phyloP scores from a whole-genome alignment of 2,113 vertebrate species.

The Sardina pilchardus region DNA sequence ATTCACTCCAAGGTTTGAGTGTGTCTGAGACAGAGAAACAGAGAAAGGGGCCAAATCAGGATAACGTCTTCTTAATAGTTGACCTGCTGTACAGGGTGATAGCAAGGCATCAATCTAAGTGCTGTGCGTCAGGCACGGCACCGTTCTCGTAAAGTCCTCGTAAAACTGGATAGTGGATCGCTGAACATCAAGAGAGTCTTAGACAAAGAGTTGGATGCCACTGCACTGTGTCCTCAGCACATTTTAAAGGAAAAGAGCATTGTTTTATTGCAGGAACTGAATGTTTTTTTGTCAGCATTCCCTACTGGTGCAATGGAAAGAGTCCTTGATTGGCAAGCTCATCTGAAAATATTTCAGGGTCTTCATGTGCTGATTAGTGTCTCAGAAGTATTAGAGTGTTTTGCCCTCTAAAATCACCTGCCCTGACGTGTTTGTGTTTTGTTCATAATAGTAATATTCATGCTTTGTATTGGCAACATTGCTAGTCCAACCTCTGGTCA shows the following conservation, averaged over 20 bases:
- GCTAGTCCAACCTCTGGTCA: background rate
- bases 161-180: background rate
- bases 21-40: background rate
- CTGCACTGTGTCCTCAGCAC: background rate
- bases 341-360: background rate
- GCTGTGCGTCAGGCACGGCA: background rate
- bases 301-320: background rate
- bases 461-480: background rate
- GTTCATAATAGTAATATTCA: background rate
- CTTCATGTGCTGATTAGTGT: background rate
- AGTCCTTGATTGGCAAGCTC: background rate
- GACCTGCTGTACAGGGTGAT: slow-evolving; percentile 11
- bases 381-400: background rate
- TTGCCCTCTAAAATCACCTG: background rate
- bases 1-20: background rate
- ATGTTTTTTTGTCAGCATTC: background rate
- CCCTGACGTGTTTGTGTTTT: background rate
- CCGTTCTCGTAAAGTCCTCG: slow-evolving; percentile 14
- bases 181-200: background rate
- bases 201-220: background rate
- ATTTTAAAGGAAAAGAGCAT: background rate
- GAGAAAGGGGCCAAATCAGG: slow-evolving; percentile 26
- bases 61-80: slow-evolving; percentile 12
- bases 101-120: slow-evolving; percentile 2
- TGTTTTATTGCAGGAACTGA: background rate